phyloP scores from a whole-genome alignment of 2,888 invertebrate genomes.

The Mechanitis mazaeus region DNA sequence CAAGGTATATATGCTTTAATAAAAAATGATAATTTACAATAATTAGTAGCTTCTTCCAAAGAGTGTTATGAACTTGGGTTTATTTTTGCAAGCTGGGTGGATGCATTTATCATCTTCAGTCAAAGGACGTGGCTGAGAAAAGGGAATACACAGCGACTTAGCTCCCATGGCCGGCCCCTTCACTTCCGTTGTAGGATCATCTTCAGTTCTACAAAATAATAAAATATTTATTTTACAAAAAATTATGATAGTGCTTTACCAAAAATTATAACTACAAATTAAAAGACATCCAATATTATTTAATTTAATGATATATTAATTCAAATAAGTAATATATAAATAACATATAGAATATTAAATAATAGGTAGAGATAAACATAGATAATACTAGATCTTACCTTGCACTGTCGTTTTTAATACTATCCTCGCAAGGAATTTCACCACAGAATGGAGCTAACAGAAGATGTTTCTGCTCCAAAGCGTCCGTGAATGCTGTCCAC shows the following conservation, averaged over 20 bases:
- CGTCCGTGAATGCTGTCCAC: conserved; percentile 88
- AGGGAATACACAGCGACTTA: conserved; percentile 98
- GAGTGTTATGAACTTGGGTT: conserved; percentile 90
- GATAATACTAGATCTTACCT: conserved; percentile 73
- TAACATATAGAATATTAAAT: background rate
- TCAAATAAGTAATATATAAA: background rate
- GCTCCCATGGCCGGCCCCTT: conserved; percentile 98
- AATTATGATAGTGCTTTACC: too few relatives aligned
- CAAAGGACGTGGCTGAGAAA: conserved; percentile 86
- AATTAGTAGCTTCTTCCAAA: conserved; percentile 95
- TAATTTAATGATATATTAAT: background rate
- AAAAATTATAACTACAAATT: background rate
- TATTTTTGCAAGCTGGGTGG: conserved; percentile 87
- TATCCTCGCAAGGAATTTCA: conserved; percentile 90
- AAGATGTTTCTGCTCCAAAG: conserved; percentile 91
- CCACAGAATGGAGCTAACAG: conserved; percentile 98
- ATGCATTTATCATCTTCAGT: conserved; percentile 85
- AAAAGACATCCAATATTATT: too few relatives aligned
- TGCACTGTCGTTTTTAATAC: conserved; percentile 96
- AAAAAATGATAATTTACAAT: background rate
- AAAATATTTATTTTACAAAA: too few relatives aligned
- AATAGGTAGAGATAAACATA: background rate
- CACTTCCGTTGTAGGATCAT: conserved; percentile 75
- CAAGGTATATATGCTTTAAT: background rate
- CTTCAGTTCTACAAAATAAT: conserved; percentile 75